Evolutionary conservation across 2,797 vertebrate genomes (phyloP).

Genomic region (Borostomias antarcticus): DNA sequence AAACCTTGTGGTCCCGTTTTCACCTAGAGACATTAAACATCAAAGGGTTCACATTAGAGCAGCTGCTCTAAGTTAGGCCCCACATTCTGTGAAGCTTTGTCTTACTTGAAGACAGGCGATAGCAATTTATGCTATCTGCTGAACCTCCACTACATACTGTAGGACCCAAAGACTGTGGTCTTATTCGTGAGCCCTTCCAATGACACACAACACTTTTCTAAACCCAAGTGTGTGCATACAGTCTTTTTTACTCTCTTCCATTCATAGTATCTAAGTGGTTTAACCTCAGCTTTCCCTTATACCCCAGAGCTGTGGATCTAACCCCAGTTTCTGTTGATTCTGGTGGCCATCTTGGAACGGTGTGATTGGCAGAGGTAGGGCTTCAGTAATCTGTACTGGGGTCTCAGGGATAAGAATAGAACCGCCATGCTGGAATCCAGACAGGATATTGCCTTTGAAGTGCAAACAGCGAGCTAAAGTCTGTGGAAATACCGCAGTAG

Average conservation of each 20-base stretch:
- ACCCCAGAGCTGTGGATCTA: background rate
- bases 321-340: constrained; percentile 16
- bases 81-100: no score
- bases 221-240: no score
- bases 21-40: background rate
- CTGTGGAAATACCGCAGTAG: background rate
- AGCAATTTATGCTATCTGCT: background rate
- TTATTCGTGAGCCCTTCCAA: no score
- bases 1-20: background rate
- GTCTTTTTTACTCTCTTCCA: no score
- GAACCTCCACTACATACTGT: background rate
- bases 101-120: background rate
- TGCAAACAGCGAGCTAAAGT: background rate
- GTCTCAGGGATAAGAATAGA: background rate
- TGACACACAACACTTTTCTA: no score
- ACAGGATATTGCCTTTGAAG: constrained; percentile 28
- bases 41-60: background rate
- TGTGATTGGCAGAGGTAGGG: constrained; percentile 10
- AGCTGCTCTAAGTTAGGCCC: background rate
- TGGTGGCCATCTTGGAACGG: constrained; percentile 9
- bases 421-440: background rate
- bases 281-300: background rate
- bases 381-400: background rate
- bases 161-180: no score
- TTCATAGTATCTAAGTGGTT: background rate